These are phyloP conservation scores for Steinernema carpocapsae DNA, from an alignment of 2,888 invertebrate genomes.

Conservation along the genomic window DNA sequence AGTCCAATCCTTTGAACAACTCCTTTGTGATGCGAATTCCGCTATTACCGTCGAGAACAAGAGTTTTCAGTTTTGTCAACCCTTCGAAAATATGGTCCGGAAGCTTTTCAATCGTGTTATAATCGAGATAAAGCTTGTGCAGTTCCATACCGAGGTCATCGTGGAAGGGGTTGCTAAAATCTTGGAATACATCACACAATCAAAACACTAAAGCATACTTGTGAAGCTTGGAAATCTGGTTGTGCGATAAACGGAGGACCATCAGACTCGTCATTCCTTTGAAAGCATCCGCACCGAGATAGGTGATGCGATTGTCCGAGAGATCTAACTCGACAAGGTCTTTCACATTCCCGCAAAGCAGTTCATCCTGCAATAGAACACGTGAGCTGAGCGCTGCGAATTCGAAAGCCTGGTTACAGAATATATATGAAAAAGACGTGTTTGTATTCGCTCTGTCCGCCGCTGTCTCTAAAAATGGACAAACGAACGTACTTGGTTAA, in stretches of 20 bases:
- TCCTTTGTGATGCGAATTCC: constrained; percentile 35
- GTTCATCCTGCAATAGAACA: constrained; percentile 29
- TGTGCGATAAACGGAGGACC: constrained; percentile 40
- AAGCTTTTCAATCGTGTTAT: constrained; percentile 42
- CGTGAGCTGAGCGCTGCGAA: too few species aligned
- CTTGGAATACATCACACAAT: not conserved
- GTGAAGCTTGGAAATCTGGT: constrained; percentile 26
- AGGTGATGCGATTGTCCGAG: constrained; percentile 39
- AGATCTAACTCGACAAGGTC: constrained; percentile 40
- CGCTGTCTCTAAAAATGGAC: too few species aligned
- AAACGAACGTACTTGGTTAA: not conserved
- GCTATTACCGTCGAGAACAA: constrained; percentile 53
- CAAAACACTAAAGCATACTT: not conserved
- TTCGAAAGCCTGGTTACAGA: too few species aligned
- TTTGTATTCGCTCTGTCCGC: too few species aligned
- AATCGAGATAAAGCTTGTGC: constrained; percentile 45
- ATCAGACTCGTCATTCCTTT: constrained; percentile 40
- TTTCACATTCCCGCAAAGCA: constrained; percentile 40
- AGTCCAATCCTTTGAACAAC: constrained; percentile 47
- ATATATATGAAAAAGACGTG: too few species aligned
- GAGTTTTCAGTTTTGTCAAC: constrained; percentile 45
- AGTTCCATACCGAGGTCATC: constrained; percentile 51
- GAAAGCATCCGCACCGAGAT: constrained; percentile 41
- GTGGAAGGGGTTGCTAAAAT: constrained; percentile 48
- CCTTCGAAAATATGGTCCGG: constrained; percentile 41